These are phyloP conservation scores for Hydractinia symbiolongicarpus DNA, from an alignment of 30 jellyfish, hydroid and myxozoan genomes.

Conservation along the genomic window DNA sequence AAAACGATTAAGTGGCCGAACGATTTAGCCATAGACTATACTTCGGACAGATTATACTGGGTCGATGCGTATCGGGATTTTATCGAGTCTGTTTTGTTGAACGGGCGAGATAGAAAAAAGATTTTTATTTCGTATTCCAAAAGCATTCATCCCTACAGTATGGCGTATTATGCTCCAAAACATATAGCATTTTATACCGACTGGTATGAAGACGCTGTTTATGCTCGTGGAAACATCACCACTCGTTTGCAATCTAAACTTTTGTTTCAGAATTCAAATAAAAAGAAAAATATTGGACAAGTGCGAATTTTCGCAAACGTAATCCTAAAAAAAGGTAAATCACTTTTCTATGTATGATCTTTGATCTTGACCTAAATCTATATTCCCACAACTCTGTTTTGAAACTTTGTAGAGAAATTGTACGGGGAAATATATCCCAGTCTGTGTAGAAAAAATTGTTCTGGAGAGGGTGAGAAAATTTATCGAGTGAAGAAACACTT, in stretches of 20 bases:
- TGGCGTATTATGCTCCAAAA: slow-evolving; percentile 41
- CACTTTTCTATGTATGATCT: no score
- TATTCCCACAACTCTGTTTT: no score
- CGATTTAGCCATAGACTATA: slow-evolving; percentile 63
- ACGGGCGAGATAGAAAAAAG: slow-evolving; percentile 46
- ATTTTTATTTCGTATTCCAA: slow-evolving; percentile 21
- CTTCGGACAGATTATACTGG: slow-evolving; percentile 61
- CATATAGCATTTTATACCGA: slow-evolving; percentile 56
- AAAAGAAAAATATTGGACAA: slow-evolving; percentile 48
- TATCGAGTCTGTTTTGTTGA: slow-evolving; percentile 36
- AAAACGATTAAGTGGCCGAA: slow-evolving; percentile 39
- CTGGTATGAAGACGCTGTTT: slow-evolving; percentile 52
- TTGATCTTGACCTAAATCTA: no score
- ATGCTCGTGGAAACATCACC: background rate
- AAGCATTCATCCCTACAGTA: slow-evolving; percentile 48
- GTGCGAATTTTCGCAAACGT: slow-evolving; percentile 17
- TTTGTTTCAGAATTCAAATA: background rate
- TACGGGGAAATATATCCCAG: no score
- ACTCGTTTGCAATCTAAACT: no score
- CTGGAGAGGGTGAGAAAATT: no score
- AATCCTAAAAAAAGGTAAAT: background rate
- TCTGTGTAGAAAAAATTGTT: no score
- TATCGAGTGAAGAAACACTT: no score
- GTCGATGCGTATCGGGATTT: slow-evolving; percentile 62
- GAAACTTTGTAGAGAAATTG: no score